These are phyloP conservation scores for Pholis gunnellus DNA, from an alignment of 2,113 vertebrate genomes.

Conservation along the genomic window DNA sequence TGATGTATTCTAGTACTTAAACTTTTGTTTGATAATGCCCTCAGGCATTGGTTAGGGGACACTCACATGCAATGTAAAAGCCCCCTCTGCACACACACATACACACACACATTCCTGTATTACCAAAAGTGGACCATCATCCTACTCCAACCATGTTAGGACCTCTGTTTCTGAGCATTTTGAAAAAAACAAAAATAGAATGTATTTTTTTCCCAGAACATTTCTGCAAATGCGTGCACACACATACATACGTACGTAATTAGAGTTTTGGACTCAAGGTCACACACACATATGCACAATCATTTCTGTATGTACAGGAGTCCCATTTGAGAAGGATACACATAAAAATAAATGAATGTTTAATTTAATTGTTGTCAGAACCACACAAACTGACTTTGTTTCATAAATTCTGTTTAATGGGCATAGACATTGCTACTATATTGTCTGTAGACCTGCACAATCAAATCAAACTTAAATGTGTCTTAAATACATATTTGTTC, in stretches of 20 bases:
- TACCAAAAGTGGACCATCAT: not conserved
- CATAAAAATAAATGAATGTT: not conserved
- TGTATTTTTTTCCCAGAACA: not conserved
- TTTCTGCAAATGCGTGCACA: not conserved
- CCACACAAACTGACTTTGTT: not conserved
- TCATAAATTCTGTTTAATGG: not conserved
- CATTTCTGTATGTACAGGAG: not conserved
- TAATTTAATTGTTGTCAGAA: not conserved
- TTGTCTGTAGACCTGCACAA: not conserved
- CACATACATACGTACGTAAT: not conserved
- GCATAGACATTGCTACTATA: not conserved
- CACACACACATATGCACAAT: not conserved
- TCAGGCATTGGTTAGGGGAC: conserved; percentile 3
- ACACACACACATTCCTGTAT: too few species aligned
- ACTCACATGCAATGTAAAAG: not conserved
- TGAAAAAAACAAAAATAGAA: not conserved
- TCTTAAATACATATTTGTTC: not conserved
- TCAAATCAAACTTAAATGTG: not conserved
- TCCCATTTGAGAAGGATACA: not conserved
- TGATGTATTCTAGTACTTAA: conserved; percentile 15
- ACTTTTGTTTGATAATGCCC: conserved; percentile 28
- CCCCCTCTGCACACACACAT: not conserved
- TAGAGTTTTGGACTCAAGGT: conserved; percentile 2
- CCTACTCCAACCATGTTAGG: too few species aligned
- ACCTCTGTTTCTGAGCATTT: too few species aligned